phyloP scores from a whole-genome alignment of 2,797 vertebrate species.

The Bradypus variegatus region DNA sequence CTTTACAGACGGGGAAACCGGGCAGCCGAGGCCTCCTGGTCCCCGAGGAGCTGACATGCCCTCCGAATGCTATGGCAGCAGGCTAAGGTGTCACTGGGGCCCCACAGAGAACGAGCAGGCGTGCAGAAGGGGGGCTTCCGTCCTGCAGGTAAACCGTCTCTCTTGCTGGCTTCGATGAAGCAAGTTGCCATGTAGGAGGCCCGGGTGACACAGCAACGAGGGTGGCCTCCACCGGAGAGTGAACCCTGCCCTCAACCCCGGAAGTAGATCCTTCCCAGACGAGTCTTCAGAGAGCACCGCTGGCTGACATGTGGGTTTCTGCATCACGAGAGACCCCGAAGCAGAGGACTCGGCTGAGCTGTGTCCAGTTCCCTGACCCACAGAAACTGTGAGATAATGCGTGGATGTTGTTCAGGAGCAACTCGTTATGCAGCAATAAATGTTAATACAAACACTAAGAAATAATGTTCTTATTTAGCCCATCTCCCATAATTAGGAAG shows the following conservation, averaged over 20 bases:
- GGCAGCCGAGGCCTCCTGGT: accelerated
- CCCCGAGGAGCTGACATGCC: accelerated
- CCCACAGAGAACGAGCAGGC: too few relatives aligned
- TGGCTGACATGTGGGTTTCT: not conserved
- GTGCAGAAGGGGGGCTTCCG: too few relatives aligned
- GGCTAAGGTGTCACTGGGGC: too few relatives aligned
- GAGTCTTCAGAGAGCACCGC: not conserved
- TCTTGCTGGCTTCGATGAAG: too few relatives aligned
- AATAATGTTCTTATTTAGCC: accelerated
- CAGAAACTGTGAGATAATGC: accelerated
- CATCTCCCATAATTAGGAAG: not conserved
- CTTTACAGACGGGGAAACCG: not conserved
- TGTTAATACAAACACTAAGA: accelerated
- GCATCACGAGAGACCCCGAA: not conserved
- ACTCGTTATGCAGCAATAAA: accelerated
- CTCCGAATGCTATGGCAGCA: too few relatives aligned
- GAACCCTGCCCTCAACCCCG: not conserved
- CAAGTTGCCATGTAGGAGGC: too few relatives aligned
- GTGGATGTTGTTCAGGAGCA: accelerated
- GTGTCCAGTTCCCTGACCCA: too few relatives aligned
- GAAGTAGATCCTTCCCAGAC: not conserved
- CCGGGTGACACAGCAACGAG: not conserved
- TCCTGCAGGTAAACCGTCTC: not conserved
- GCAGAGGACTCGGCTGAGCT: too few relatives aligned
- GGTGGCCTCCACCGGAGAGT: too few relatives aligned